Conservation (phyloP, 2,797 vertebrate genomes). For the Hypotaenidia okinawae region DNA sequence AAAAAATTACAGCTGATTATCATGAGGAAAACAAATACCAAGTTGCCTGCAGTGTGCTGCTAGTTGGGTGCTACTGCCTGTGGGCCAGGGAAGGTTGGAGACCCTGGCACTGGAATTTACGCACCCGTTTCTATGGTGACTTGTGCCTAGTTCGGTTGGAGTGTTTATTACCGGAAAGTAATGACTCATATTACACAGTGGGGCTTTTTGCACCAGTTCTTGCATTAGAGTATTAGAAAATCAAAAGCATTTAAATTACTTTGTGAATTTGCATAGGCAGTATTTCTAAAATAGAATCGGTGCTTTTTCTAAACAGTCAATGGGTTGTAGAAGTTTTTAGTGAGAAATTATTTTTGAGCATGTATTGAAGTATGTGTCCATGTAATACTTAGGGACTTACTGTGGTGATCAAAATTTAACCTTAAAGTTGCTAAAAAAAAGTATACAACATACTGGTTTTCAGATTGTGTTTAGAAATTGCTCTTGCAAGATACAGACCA, state of each 20-base stretch:
- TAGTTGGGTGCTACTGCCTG: neutral
- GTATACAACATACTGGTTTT: neutral
- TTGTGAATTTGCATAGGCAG: neutral
- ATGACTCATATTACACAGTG: constrained; percentile 59
- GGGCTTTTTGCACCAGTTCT: constrained; percentile 57
- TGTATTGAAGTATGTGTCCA: neutral
- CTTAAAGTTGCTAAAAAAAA: neutral
- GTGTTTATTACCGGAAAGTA: constrained; percentile 58
- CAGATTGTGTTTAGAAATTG: neutral
- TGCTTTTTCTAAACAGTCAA: neutral
- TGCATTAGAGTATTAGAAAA: constrained; percentile 35
- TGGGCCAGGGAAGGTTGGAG: constrained; percentile 25
- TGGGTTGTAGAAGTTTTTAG: neutral
- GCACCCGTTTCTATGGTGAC: constrained; percentile 65
- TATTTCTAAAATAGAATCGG: neutral
- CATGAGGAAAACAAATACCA: neutral
- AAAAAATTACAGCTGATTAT: constrained; percentile 52
- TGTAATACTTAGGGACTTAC: neutral
- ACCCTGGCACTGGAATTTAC: neutral
- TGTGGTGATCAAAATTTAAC: neutral
- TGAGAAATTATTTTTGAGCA: neutral
- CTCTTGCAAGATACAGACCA: neutral
- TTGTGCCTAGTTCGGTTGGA: constrained; percentile 37
- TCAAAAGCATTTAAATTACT: constrained; percentile 32
- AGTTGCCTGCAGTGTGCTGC: neutral